phyloP scores from a whole-genome alignment of 1,140 invertebrate species.

The Drosophila jambulina region DNA sequence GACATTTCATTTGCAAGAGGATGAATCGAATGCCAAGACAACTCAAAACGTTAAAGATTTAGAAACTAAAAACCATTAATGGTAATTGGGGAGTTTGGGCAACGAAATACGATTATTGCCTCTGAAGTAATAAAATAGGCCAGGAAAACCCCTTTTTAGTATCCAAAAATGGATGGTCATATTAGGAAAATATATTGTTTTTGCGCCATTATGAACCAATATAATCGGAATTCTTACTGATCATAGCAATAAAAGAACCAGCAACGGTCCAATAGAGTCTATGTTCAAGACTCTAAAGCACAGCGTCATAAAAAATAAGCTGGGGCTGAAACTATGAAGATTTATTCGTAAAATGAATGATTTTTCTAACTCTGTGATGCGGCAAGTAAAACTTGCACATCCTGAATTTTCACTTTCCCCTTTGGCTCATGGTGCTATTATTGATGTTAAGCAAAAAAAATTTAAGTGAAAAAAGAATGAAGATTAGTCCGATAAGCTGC shows the following conservation, averaged over 20 bases:
- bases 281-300: not conserved
- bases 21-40: not conserved
- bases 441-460: no score
- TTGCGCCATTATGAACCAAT: constrained; percentile 8
- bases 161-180: constrained; percentile 2
- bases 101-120: not conserved
- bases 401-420: not conserved
- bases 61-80: not conserved
- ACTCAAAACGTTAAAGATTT: not conserved
- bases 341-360: constrained; percentile 7
- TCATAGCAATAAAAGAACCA: constrained; percentile 6
- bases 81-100: not conserved
- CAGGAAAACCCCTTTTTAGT: not conserved
- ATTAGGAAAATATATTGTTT: constrained; percentile 1
- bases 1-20: not conserved
- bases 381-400: not conserved
- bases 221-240: constrained; percentile 21
- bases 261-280: not conserved
- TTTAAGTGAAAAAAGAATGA: no score
- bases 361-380: not conserved
- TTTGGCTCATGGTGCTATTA: not conserved
- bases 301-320: not conserved
- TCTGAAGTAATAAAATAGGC: not conserved
- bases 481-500: no score
- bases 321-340: constrained; percentile 5